phyloP scores from a whole-genome alignment of 2,888 invertebrate species.

The Tenthredo mesomela region DNA sequence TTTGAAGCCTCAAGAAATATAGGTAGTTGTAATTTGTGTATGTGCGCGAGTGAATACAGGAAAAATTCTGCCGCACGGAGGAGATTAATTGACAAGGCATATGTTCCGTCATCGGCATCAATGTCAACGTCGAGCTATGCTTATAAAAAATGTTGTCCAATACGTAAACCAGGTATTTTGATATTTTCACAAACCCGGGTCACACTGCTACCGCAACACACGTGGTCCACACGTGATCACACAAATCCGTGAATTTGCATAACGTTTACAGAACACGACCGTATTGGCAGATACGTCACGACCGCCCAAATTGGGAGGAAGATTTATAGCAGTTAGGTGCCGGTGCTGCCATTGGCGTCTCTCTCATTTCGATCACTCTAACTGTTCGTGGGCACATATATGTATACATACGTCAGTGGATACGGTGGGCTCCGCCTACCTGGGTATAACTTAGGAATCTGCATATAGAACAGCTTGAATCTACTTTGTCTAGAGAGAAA shows the following conservation, averaged over 20 bases:
- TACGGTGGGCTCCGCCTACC: conserved; percentile 17
- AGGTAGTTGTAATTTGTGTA: not conserved
- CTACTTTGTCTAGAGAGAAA: not conserved
- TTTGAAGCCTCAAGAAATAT: not conserved
- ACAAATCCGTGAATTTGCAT: conserved; percentile 61
- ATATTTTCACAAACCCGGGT: conserved; percentile 9
- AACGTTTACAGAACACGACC: conserved; percentile 64
- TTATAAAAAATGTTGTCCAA: not conserved
- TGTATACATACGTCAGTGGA: not conserved
- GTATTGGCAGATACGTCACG: conserved; percentile 65
- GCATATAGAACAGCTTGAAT: not conserved
- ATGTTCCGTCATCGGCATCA: not conserved
- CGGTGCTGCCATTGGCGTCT: not conserved
- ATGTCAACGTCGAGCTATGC: conserved; percentile 25
- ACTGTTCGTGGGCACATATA: conserved; percentile 2
- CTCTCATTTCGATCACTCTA: conserved; percentile 22
- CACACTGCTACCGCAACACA: conserved; percentile 24
- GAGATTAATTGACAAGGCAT: conserved; percentile 1
- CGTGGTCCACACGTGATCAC: conserved; percentile 46
- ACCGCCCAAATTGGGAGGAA: conserved; percentile 67
- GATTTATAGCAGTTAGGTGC: conserved; percentile 67
- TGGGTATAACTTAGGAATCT: conserved; percentile 27
- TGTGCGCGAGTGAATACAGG: not conserved
- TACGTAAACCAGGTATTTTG: not conserved
- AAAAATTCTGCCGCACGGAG: not conserved